Evolutionary conservation across 2,113 vertebrate genomes (phyloP).

Genomic region (Thryonomys swinderianus): DNA sequence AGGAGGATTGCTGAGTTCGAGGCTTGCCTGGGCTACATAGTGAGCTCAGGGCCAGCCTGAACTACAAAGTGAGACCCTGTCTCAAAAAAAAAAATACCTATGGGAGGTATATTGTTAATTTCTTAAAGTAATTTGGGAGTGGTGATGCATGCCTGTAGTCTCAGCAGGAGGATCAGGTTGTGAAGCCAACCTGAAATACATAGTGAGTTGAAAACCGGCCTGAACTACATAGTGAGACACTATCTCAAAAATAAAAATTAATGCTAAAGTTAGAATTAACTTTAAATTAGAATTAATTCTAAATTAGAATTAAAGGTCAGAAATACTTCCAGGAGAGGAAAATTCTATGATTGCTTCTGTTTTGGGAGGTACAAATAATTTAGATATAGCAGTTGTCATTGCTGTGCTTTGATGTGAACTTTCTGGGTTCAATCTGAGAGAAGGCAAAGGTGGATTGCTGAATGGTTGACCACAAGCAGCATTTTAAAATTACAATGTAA

Average conservation of each 20-base stretch:
- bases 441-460: background rate
- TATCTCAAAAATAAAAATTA: background rate
- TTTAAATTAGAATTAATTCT: too few species aligned
- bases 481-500: background rate
- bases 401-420: background rate
- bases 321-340: background rate
- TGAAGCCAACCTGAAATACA: background rate
- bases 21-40: too few species aligned
- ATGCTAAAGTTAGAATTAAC: slow-evolving; percentile 26
- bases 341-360: background rate
- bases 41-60: too few species aligned
- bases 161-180: background rate
- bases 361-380: background rate
- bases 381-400: background rate
- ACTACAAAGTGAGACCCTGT: too few species aligned
- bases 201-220: background rate
- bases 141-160: background rate
- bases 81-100: background rate
- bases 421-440: background rate
- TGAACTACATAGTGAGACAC: background rate
- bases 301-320: slow-evolving; percentile 37
- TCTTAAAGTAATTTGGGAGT: background rate
- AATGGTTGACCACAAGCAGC: background rate
- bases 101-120: background rate
- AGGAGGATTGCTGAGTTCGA: too few species aligned